A percentile compares a stretch with the other conserved stretches of the same genome.
Conservation (phyloP, 35 echinoderm and acorn worm species). For the Holothuria glaberrima region DNA sequence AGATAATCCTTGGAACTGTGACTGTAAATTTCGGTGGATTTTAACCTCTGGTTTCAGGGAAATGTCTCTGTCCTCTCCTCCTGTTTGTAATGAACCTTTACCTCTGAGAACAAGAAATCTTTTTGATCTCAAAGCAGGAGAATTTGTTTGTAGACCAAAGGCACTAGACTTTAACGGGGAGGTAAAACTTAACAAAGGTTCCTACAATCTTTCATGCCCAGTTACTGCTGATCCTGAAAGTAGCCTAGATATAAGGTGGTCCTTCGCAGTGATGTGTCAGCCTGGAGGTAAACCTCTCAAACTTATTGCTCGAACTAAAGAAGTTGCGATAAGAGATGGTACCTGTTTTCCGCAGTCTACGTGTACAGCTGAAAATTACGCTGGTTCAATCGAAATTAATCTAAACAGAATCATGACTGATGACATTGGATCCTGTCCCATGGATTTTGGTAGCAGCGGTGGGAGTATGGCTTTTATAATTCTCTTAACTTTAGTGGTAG, state of each 20-base stretch:
- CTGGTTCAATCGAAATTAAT: not conserved
- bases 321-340: not conserved
- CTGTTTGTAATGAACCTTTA: not conserved
- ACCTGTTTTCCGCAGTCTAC: conserved; percentile 22
- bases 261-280: not conserved
- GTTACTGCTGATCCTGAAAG: conserved; percentile 46
- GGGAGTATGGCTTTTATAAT: not conserved
- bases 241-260: conserved; percentile 11
- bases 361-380: conserved; percentile 27
- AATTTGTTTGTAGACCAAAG: conserved; percentile 2
- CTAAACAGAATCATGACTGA: not conserved
- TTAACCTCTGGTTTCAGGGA: not conserved
- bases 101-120: not conserved
- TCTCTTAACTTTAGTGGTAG: conserved; percentile 10
- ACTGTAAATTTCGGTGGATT: conserved; percentile 39
- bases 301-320: not conserved
- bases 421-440: not conserved
- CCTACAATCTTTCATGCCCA: not conserved
- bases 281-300: not conserved
- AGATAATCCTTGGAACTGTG: conserved; percentile 48
- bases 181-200: not conserved
- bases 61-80: not conserved
- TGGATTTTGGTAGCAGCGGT: not conserved
- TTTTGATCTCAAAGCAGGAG: conserved; percentile 15
- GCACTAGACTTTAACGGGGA: not conserved